A percentile compares a stretch with the other conserved stretches of the same genome.
phyloP scores from a whole-genome alignment of 2,113 vertebrate genomes.

The Phylloscopus trochiloides region DNA sequence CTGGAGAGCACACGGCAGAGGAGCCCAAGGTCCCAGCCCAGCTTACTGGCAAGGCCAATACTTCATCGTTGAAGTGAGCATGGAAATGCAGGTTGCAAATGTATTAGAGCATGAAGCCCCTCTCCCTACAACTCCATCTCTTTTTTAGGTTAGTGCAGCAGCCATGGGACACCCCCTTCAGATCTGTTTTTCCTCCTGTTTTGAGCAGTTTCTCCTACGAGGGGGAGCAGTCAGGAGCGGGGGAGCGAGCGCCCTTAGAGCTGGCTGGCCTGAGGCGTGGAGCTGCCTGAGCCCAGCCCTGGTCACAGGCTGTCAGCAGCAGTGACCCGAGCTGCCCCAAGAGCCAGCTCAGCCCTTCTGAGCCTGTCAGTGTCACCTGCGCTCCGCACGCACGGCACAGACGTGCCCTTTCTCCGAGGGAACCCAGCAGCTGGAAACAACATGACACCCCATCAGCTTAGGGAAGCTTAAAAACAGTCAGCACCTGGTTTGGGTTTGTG shows the following conservation, averaged over 20 bases:
- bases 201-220: neutral
- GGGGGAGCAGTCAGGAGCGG: neutral
- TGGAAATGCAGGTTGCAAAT: neutral
- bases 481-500: neutral
- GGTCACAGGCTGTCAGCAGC: neutral
- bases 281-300: neutral
- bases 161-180: neutral
- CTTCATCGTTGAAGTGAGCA: neutral
- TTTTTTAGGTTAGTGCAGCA: neutral
- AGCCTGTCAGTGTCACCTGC: neutral
- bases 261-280: neutral
- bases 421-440: conserved; percentile 8
- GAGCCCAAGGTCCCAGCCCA: neutral
- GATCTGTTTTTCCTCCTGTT: neutral
- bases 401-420: conserved; percentile 4
- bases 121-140: neutral
- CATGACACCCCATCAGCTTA: neutral
- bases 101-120: neutral
- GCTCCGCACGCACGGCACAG: neutral
- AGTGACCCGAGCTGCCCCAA: neutral
- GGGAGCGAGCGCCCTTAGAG: neutral
- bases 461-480: neutral
- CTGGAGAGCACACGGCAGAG: neutral
- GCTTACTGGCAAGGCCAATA: neutral
- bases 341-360: neutral